Percentiles rank a stretch among this genome's conserved stretches.
These are phyloP conservation scores for Aspidiotus destructor DNA, from an alignment of 2,888 invertebrate species.

Conservation along the genomic window DNA sequence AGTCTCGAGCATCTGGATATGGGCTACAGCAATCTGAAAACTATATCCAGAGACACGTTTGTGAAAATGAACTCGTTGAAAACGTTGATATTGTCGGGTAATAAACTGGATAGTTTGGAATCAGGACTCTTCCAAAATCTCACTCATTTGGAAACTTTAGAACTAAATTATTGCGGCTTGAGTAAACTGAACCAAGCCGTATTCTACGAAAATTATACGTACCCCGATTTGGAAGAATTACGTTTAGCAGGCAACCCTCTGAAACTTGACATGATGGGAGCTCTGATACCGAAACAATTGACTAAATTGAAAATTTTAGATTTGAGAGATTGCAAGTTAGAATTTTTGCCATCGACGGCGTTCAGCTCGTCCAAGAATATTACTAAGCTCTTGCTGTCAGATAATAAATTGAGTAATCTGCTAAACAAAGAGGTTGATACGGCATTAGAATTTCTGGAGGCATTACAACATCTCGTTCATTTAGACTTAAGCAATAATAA, in stretches of 20 bases:
- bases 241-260: conserved; percentile 59
- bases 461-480: conserved; percentile 49
- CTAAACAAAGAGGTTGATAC: conserved; percentile 41
- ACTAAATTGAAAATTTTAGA: conserved; percentile 55
- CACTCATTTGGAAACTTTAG: conserved; percentile 55
- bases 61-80: conserved; percentile 59
- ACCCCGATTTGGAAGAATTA: conserved; percentile 56
- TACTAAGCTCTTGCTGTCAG: conserved; percentile 52
- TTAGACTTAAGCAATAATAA: conserved; percentile 57
- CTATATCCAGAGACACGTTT: conserved; percentile 56
- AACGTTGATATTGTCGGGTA: conserved; percentile 57
- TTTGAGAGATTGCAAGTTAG: conserved; percentile 56
- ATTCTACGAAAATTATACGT: conserved; percentile 57
- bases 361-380: conserved; percentile 55
- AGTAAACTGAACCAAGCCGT: conserved; percentile 54
- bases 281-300: conserved; percentile 55
- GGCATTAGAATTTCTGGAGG: conserved; percentile 50
- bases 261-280: conserved; percentile 49
- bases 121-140: conserved; percentile 58
- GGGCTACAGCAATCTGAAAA: conserved; percentile 60
- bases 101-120: conserved; percentile 55
- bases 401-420: conserved; percentile 47
- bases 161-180: conserved; percentile 59
- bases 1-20: conserved; percentile 60
- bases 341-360: conserved; percentile 50